Base-by-base conservation (phyloP, 2,888 invertebrate species). In the Dichetophora obliterata region DNA sequence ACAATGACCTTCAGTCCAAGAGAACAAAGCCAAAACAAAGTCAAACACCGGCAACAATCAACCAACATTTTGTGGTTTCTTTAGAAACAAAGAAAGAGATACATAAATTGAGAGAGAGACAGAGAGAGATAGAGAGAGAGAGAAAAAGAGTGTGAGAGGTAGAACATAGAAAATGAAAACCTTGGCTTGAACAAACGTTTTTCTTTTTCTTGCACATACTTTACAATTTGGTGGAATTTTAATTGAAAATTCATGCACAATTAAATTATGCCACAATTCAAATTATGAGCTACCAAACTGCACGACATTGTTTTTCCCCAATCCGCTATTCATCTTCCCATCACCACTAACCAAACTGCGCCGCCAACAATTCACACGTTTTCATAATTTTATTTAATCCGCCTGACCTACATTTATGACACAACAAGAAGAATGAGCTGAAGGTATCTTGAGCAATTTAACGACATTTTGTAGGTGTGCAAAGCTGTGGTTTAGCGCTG, bases 191-290 rank as follows among this genome's bases (percentile, higher is more conserved):
- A 11, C 43, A 43, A 43, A 43, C 1, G 43, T 11, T 43, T 43
- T 43, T 43, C 43, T 11, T 43, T 43, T 43, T 43, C 43, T 43
- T 43, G 43, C 43, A 43, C 43, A 43, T 43, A 43, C 43, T 43
- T 43, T 43, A 11, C 24, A 59, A 59, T 59, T 59, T 59, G 57
- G 57, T 59, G 31, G 52, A 31, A 24, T 69, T 69, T 48, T 24
- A 52, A 69, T 69, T 69, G 52, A 50, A 50, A 59, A 57, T 74
- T 76, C 22, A 65, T 57, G 77, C 75, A 76, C 82, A 83, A 84
- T 85, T 85, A 84, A 85, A 84, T 84, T 84, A 84, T 83, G 84
- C 83, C 83, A 83, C 84, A 83, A 84, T 85, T 84, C 82, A 66
- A 66, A 43, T 66, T 27, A 37, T 66, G 31, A 37, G 34, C 57